Base-by-base conservation (phyloP, 2,797 vertebrate genomes). In the Sphenopsis melanotis region DNA sequence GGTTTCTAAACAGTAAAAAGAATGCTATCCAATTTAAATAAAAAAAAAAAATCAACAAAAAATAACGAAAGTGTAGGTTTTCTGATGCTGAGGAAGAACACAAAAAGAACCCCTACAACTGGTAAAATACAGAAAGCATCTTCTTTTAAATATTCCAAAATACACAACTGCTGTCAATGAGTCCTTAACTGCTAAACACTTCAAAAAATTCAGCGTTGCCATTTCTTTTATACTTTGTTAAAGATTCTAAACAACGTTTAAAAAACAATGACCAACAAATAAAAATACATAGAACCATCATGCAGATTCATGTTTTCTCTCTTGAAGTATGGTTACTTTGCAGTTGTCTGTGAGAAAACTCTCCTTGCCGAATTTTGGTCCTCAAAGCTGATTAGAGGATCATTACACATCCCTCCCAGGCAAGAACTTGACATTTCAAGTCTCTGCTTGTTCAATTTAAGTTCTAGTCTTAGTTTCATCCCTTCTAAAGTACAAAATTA, bases 401-500 rank as follows among this genome's bases (percentile, higher is more conserved):
- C 9, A 30, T 71, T 85, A 50, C 15, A 61, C 18, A 87, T 63
- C 14, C 24, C 29, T 84, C 24, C 9, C n/a, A 64, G 50, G 53
- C 42, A 90, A 75, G 23, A 64, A n/a, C 10, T 4, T 53, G 53
- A 14, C 37, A 81, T 81, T 78, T 91, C 57, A 91, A 89, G 44
- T 21, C n/a, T 82, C 29, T 53, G 3, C 32, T 66, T 74, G 4
- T 32, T 71, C 10, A 74, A 7, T 89, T 78, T 83, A 50, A 74
- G 27, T 70, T 74, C 34, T 81, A 70, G 66, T 78, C 53, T 66
- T 30, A 77, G 12, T 63, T 92, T 83, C 46, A 71, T 30, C 8
- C 24, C 4, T 93, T 92, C 12, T 59, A 16, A 87, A n/a, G 13
- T 37, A n/a, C 56, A 75, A 87, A 81, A 92, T 81, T 64, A 68